Base-by-base conservation (phyloP, 1,140 invertebrate genomes). In the Saccostrea cuccullata region DNA sequence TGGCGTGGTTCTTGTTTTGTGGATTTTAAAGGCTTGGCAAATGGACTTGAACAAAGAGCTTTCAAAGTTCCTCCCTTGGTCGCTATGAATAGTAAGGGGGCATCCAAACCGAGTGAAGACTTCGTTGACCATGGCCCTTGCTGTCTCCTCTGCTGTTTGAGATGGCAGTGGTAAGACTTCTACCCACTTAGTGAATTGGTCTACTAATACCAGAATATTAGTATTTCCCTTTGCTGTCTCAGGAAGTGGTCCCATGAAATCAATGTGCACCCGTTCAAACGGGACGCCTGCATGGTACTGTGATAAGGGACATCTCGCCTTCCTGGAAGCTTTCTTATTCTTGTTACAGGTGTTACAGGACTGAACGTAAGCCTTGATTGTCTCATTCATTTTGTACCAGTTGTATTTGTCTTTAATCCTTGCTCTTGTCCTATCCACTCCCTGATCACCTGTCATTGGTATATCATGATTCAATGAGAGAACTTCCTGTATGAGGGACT, bases 151-250 rank as follows among this genome's bases (percentile, higher is more conserved):
- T 12, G 89, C 89, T 26, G 83, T 86, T 36, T 90, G 89, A 83
- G 23, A 55, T 0, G 87, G 89, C 26, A 88, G 58, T 40, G 89
- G 86, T 36, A 89, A n/a, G 70, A 82, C 67, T 36, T 88, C 86
- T 12, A 87, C 86, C 86, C 89, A 87, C 36, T 89, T 89, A 3
- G 89, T 87, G 47, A 89, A 89, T 56, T 89, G 89, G 55, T 89
- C 84, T 23, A 88, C 87, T 55, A 89, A 84, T 26, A 89, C 47
- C 55, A 89, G 26, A 20, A 89, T 87, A 84, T 87, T 87, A 9
- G 64, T 36, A 55, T 89, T 89, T 20, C 64, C 64, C 11, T 84
- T 82, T 3, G 11, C 17, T n/a, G 70, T 77, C 8, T 36, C 40
- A 56, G 84, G 67, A 2, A 88, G 73, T n/a, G 87, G 83, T 36